Evolutionary conservation across 2,113 vertebrate species (phyloP).

Genomic region (Oncorhynchus masou): DNA sequence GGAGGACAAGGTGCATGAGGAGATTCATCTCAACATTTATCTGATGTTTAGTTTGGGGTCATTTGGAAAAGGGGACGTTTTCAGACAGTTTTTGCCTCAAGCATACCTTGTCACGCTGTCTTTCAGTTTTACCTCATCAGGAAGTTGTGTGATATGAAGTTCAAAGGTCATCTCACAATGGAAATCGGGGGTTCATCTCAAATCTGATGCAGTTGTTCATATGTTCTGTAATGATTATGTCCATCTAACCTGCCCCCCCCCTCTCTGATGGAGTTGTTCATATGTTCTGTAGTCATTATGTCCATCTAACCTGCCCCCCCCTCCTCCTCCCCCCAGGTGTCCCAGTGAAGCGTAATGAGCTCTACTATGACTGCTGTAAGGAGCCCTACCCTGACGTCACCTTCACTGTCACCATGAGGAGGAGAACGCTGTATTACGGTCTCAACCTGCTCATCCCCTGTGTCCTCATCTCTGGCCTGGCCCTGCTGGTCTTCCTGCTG

Average conservation of each 20-base stretch:
- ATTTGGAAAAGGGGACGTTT: background rate
- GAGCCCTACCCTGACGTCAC: constrained; percentile 90
- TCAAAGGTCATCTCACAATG: no score
- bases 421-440: constrained; percentile 86
- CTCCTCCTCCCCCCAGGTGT: constrained; percentile 69
- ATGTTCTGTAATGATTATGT: no score
- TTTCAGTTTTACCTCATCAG: background rate
- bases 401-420: constrained; percentile 86
- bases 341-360: constrained; percentile 84
- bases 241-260: no score
- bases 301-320: background rate
- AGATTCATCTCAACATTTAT: background rate
- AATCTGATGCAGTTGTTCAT: no score
- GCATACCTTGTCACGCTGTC: background rate
- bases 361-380: constrained; percentile 89
- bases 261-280: background rate
- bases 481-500: constrained; percentile 86
- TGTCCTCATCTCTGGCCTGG: constrained; percentile 86
- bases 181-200: no score
- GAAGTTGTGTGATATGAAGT: background rate
- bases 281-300: background rate
- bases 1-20: background rate
- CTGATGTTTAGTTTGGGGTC: background rate
- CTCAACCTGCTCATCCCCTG: constrained; percentile 89
- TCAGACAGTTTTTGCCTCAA: background rate